These are phyloP conservation scores for Aspidiotus rigidus DNA, from an alignment of 2,888 invertebrate genomes.

Conservation along the genomic window DNA sequence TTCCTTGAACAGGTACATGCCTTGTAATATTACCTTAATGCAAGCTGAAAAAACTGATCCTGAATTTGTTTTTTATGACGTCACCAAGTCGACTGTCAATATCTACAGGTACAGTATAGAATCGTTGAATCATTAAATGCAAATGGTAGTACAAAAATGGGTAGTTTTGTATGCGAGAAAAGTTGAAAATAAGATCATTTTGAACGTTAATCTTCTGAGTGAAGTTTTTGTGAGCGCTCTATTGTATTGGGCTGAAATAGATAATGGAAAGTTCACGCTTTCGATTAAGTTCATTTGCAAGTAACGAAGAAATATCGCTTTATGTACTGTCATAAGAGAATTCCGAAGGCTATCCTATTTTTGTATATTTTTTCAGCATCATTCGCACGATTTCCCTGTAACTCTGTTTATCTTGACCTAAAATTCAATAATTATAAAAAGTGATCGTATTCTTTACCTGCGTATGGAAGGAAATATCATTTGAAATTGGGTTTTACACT, in stretches of 20 bases:
- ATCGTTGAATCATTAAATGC: slow-evolving; percentile 2
- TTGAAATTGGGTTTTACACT: no score
- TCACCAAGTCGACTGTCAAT: slow-evolving; percentile 66
- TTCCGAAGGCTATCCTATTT: no score
- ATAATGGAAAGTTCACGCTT: neutral
- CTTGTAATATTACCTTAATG: slow-evolving; percentile 58
- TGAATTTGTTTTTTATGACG: slow-evolving; percentile 83
- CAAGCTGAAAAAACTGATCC: slow-evolving; percentile 79
- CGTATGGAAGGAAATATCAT: no score
- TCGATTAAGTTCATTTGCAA: neutral
- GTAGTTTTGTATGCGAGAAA: neutral
- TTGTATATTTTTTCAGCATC: no score
- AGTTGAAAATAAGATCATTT: neutral
- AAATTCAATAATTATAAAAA: no score
- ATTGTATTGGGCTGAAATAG: no score
- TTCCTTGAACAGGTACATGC: slow-evolving; percentile 52
- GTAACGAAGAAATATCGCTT: no score
- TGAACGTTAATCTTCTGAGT: neutral
- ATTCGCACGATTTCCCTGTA: no score
- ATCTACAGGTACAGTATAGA: slow-evolving; percentile 68
- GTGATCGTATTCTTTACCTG: no score
- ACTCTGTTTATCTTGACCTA: no score
- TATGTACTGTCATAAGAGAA: no score
- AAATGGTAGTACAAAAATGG: neutral
- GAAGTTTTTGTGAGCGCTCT: no score